Percentiles rank a stretch among this genome's conserved stretches.
phyloP scores from a whole-genome alignment of 2,113 vertebrate genomes.

The Gavia stellata region DNA sequence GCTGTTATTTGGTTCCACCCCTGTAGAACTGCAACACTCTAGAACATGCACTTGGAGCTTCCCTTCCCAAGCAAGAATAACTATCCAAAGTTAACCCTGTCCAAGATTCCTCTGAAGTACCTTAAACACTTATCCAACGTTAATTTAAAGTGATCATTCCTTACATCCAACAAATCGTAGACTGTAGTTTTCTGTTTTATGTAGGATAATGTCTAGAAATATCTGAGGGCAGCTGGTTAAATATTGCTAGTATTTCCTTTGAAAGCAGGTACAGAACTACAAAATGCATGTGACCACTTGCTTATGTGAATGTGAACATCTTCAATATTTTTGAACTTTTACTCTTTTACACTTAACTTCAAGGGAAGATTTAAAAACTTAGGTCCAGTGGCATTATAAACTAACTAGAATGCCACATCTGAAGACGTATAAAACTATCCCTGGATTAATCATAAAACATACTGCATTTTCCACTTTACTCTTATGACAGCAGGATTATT shows the following conservation, averaged over 20 bases:
- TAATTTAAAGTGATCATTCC: not conserved
- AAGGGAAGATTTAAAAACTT: not conserved
- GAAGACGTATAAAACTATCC: not conserved
- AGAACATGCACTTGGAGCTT: not conserved
- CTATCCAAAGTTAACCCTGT: not conserved
- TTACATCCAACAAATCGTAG: not conserved
- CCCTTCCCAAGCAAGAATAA: not conserved
- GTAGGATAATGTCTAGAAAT: not conserved
- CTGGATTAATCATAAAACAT: not conserved
- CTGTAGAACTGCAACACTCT: not conserved
- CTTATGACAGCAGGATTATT: not conserved
- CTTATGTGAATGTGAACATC: not conserved
- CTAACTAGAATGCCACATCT: not conserved
- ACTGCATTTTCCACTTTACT: not conserved
- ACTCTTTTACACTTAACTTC: not conserved
- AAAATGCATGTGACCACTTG: not conserved
- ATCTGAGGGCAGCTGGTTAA: not conserved
- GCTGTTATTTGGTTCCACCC: not conserved
- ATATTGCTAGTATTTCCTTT: not conserved
- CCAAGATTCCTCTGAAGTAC: not conserved
- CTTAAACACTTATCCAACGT: too few species aligned
- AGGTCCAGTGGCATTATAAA: not conserved
- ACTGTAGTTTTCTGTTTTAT: not conserved
- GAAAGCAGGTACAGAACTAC: not conserved
- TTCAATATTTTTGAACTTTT: not conserved